These are phyloP conservation scores for Drosophila algonquin DNA, from an alignment of 2,888 invertebrate species.

Conservation along the genomic window DNA sequence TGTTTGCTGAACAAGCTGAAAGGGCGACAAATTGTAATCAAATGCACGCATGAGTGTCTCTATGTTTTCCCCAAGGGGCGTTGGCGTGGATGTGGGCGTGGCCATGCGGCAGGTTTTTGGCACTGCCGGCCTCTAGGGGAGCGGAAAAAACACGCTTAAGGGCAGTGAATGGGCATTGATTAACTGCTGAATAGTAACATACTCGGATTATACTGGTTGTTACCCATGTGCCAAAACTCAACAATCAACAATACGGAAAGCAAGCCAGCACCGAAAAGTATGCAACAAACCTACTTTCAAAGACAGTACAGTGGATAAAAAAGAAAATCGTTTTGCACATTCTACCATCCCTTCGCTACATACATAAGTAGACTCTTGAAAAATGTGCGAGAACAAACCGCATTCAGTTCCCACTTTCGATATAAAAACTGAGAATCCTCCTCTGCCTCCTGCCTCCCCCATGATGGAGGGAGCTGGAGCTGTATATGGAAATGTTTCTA, in stretches of 20 bases:
- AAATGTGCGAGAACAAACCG: constrained; percentile 3
- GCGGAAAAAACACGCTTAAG: constrained; percentile 20
- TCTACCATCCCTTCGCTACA: too few relatives aligned
- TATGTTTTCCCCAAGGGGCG: constrained; percentile 37
- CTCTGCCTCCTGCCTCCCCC: neutral
- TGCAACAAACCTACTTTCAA: constrained; percentile 3
- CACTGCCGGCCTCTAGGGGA: constrained; percentile 1
- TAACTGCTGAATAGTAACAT: constrained; percentile 15
- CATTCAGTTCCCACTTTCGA: neutral
- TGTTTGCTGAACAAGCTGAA: constrained; percentile 49
- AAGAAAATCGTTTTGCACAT: neutral
- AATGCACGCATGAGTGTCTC: constrained; percentile 47
- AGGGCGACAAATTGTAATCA: constrained; percentile 65
- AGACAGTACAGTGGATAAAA: neutral
- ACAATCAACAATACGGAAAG: constrained; percentile 18
- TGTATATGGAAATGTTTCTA: neutral
- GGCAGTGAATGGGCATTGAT: constrained; percentile 41
- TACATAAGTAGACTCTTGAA: neutral
- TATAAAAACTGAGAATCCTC: neutral
- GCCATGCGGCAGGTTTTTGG: constrained; percentile 23
- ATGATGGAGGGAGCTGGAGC: constrained; percentile 10
- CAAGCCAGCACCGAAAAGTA: constrained; percentile 5
- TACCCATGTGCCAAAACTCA: constrained; percentile 5
- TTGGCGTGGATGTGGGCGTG: constrained; percentile 65
- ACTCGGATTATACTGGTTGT: neutral